A percentile compares a stretch with the other conserved stretches of the same genome.
phyloP scores from a whole-genome alignment of 2,888 invertebrate species.

The Tridacna gigas region DNA sequence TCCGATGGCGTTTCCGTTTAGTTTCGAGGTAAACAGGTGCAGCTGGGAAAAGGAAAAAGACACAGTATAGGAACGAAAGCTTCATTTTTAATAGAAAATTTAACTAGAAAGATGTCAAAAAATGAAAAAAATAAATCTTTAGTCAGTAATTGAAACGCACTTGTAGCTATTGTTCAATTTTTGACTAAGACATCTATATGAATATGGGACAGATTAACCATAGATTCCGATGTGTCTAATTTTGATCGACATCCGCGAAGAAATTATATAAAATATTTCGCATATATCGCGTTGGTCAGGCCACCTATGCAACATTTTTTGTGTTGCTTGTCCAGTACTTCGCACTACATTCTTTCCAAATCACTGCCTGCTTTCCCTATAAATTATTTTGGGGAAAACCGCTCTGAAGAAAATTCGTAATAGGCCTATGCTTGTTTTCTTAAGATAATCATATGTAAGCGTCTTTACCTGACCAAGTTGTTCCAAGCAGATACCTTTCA shows the following conservation, averaged over 20 bases:
- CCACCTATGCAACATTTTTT: neutral
- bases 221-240: no score
- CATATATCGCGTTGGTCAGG: neutral
- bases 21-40: conserved; percentile 16
- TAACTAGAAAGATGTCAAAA: neutral
- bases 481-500: conserved; percentile 17
- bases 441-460: neutral
- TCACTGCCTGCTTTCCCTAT: neutral
- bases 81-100: neutral
- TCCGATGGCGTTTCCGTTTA: conserved; percentile 13
- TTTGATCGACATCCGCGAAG: neutral
- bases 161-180: neutral
- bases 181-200: neutral
- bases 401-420: neutral
- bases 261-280: neutral
- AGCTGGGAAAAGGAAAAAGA: neutral
- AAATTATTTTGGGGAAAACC: neutral
- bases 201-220: neutral
- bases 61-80: neutral
- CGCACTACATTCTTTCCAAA: neutral
- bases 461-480: conserved; percentile 25
- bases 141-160: neutral
- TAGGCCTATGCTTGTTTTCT: neutral
- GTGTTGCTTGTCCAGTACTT: neutral
- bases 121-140: neutral